Evolutionary conservation across 2,888 invertebrate genomes (phyloP).

Genomic region (Xylota sylvarum): DNA sequence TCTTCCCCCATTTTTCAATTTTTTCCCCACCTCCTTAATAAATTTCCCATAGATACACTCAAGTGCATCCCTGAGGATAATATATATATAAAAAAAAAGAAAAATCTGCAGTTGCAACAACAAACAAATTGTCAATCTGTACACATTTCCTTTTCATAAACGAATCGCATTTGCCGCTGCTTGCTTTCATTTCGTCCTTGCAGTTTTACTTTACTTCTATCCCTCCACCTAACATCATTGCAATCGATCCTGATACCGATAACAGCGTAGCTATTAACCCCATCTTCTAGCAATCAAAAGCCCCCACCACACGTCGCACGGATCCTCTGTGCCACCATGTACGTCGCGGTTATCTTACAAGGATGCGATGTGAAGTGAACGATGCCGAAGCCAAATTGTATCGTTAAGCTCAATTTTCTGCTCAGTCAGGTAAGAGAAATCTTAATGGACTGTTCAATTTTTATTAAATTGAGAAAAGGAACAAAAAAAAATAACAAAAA

Average conservation of each 20-base stretch:
- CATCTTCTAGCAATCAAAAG: conserved; percentile 53
- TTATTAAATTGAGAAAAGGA: conserved; percentile 78
- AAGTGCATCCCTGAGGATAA: conserved; percentile 41
- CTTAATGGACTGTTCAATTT: conserved; percentile 81
- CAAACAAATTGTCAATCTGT: conserved; percentile 74
- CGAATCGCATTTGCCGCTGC: conserved; percentile 56
- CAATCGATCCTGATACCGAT: conserved; percentile 72
- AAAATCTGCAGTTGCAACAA: conserved; percentile 31
- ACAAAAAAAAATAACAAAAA: conserved; percentile 9
- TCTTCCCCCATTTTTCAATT: conserved; percentile 14
- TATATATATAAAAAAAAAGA: not conserved
- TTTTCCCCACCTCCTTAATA: not conserved
- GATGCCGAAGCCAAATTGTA: conserved; percentile 63
- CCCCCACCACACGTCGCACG: not conserved
- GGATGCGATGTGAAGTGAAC: conserved; percentile 53
- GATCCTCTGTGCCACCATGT: conserved; percentile 12
- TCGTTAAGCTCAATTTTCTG: conserved; percentile 77
- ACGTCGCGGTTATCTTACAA: conserved; percentile 51
- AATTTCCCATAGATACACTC: conserved; percentile 36
- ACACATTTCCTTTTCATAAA: conserved; percentile 73
- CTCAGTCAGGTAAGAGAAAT: conserved; percentile 81
- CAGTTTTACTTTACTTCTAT: not conserved
- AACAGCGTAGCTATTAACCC: conserved; percentile 74
- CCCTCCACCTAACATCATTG: conserved; percentile 38
- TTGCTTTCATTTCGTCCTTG: conserved; percentile 29